Evolutionary conservation across 2,888 invertebrate species (phyloP).

Genomic region (Parnassius apollo): DNA sequence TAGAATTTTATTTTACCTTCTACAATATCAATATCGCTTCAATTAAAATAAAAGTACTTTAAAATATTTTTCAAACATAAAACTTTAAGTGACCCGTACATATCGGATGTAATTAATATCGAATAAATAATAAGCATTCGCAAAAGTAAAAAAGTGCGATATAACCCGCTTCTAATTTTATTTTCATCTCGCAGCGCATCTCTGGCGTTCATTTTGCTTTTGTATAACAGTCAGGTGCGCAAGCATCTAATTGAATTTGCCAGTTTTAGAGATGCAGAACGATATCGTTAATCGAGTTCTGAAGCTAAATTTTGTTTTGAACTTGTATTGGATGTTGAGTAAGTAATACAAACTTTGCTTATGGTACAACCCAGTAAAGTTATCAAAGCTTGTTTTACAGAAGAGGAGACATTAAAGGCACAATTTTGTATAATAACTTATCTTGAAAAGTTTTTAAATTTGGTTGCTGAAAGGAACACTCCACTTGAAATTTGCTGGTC

Average conservation of each 20-base stretch:
- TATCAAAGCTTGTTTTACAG: constrained; percentile 16
- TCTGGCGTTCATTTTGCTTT: constrained; percentile 18
- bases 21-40: neutral
- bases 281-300: constrained; percentile 53
- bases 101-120: too few species aligned
- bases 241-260: constrained; percentile 50
- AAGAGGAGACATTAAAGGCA: constrained; percentile 14
- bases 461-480: too few species aligned
- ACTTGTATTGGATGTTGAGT: constrained; percentile 26
- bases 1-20: too few species aligned
- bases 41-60: too few species aligned
- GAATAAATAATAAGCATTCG: too few species aligned
- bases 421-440: constrained; percentile 10
- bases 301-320: constrained; percentile 34
- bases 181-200: neutral
- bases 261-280: constrained; percentile 36
- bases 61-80: too few species aligned
- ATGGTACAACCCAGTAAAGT: constrained; percentile 21
- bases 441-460: neutral
- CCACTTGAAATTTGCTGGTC: too few species aligned
- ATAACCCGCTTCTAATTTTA: constrained; percentile 9
- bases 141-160: neutral
- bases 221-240: constrained; percentile 41
- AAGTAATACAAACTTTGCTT: constrained; percentile 24
- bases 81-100: too few species aligned